Base-by-base conservation (phyloP, 2,113 vertebrate genomes). In the Artemisiospiza belli region DNA sequence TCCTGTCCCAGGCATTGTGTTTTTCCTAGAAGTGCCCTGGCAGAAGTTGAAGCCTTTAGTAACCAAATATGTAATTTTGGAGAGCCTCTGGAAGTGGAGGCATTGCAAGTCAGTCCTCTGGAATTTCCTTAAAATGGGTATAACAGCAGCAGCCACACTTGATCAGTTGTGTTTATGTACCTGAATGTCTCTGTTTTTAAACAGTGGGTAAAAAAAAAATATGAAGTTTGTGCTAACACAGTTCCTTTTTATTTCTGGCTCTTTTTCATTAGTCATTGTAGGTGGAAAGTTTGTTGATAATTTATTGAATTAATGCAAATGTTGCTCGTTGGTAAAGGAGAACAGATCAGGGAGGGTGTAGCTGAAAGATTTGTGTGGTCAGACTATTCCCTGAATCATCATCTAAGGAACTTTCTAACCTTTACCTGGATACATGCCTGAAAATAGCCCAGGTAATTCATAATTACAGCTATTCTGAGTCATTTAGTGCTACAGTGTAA, bases 81-180 rank as follows among this genome's bases (percentile, higher is more conserved):
- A 64, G 73, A 69, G 64, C 0, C 2, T 37, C 43, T 92, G 39
- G 44, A 90, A 96, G 83, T 69, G 80, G 85, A 96, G n/a, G 46
- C 51, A 24, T 59, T 70, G 86, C 67, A 73, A 92, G 51, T 66
- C 92, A 95, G 70, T 61, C 90, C 67, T 44, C 80, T 95, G 92
- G 93, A 95, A 89, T 96, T 82, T 89, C 55, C 85, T 96, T 96
- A 77, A 96, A 92, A 92, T 96, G 87, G 94, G 27, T 72, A 33
- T 77, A 63, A 43, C 64, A 46, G 90, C 63, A 90, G 76, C 89
- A 70, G 67, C 35, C 57, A 14, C 11, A 57, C 76, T 94, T 9
- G 9, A 14, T 81, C 11, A 4, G 59, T 74, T 80, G 63, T 82
- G 43, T 62, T 73, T 85, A 6, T 55, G 30, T 47, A 83, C 52